phyloP scores from a whole-genome alignment of 2,888 invertebrate genomes.

The Tenthredo mesomela region DNA sequence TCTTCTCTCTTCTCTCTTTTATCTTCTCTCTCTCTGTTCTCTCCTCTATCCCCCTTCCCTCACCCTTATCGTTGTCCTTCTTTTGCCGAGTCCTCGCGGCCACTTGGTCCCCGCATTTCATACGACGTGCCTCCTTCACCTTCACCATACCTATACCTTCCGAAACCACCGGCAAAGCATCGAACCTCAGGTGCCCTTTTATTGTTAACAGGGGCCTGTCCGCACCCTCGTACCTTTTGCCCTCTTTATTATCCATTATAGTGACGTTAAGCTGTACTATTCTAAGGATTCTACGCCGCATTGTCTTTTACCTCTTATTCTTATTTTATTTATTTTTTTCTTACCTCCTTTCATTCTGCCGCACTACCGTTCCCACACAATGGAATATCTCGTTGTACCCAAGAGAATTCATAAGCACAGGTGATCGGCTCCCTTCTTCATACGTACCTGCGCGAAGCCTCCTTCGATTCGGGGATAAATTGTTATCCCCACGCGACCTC shows the following conservation, averaged over 20 bases:
- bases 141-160: constrained; percentile 6
- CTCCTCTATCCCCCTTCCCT: not conserved
- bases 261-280: constrained; percentile 41
- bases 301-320: constrained; percentile 45
- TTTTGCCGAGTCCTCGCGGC: not conserved
- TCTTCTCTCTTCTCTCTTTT: constrained; percentile 49
- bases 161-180: constrained; percentile 27
- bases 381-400: constrained; percentile 18
- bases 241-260: constrained; percentile 69
- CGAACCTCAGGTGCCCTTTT: constrained; percentile 48
- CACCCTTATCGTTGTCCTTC: constrained; percentile 25
- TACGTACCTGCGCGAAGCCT: not conserved
- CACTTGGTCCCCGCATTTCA: constrained; percentile 15
- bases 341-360: constrained; percentile 12
- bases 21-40: not conserved
- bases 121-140: constrained; percentile 42
- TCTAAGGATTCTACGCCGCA: constrained; percentile 41
- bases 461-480: constrained; percentile 15
- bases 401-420: constrained; percentile 50
- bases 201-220: constrained; percentile 53
- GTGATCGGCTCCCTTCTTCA: constrained; percentile 60
- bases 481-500: constrained; percentile 26
- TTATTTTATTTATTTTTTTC: constrained; percentile 21
- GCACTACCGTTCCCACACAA: constrained; percentile 37
- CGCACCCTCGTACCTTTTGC: constrained; percentile 64